Evolutionary conservation across 2,113 vertebrate genomes (phyloP).

Genomic region (Coracopsis vasa): DNA sequence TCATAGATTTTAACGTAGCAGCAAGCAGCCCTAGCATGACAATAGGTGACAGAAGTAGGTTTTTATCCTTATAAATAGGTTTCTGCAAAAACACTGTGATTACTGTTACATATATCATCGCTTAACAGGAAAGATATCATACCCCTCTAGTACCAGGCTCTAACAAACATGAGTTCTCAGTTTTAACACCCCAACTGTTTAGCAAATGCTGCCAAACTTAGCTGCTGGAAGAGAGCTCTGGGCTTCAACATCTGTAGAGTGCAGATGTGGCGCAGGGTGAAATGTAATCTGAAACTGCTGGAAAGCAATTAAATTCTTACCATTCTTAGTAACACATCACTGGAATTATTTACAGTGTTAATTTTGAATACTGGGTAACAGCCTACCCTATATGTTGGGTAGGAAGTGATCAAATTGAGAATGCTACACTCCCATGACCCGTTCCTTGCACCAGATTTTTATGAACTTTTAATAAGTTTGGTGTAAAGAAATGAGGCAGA

Average conservation of each 20-base stretch:
- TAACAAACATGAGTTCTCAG: slow-evolving; percentile 43
- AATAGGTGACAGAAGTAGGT: background rate
- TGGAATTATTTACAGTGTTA: background rate
- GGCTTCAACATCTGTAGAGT: slow-evolving; percentile 67
- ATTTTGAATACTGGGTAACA: background rate
- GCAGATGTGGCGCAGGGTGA: slow-evolving; percentile 52
- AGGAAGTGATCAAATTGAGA: background rate
- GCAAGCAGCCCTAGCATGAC: background rate
- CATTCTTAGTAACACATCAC: slow-evolving; percentile 37
- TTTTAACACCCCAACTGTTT: slow-evolving; percentile 46
- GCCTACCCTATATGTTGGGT: background rate
- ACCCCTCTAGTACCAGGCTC: slow-evolving; percentile 20
- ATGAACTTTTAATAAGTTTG: background rate
- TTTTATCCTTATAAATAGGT: background rate
- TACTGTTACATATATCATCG: background rate
- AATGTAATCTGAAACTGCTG: slow-evolving; percentile 44
- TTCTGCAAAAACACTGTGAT: background rate
- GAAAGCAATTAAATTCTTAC: slow-evolving; percentile 66
- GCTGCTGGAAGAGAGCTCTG: slow-evolving; percentile 22
- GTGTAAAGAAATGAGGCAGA: background rate
- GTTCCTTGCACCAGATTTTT: background rate
- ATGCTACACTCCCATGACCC: background rate
- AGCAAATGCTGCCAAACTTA: slow-evolving; percentile 48
- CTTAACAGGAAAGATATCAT: slow-evolving; percentile 32
- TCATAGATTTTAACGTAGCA: background rate